Evolutionary conservation across 2,888 invertebrate species (phyloP).

Genomic region (Netelia melanura): DNA sequence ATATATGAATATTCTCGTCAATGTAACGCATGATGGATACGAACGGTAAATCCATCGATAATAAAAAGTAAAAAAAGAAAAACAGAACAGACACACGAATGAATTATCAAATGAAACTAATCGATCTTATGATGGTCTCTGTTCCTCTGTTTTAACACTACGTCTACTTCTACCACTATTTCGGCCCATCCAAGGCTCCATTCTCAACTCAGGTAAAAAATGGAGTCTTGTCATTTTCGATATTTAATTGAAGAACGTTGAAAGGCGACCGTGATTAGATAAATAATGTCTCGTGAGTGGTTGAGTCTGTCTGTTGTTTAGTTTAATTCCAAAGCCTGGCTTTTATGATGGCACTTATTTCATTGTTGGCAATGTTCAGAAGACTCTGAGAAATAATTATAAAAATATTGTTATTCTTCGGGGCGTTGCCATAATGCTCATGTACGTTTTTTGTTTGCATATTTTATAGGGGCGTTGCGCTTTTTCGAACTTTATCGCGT

Average conservation of each 20-base stretch:
- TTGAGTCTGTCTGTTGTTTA: constrained; percentile 82
- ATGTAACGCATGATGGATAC: constrained; percentile 38
- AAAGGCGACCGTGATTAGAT: constrained; percentile 78
- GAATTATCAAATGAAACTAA: constrained; percentile 61
- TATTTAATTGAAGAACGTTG: constrained; percentile 79
- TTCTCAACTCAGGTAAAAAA: constrained; percentile 93
- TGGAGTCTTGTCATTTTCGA: constrained; percentile 87
- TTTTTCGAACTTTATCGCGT: constrained; percentile 37
- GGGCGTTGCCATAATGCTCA: constrained; percentile 33
- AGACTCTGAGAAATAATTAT: background rate
- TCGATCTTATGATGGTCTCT: constrained; percentile 76
- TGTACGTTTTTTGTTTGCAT: constrained; percentile 20
- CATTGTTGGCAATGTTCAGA: constrained; percentile 30
- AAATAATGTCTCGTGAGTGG: constrained; percentile 82
- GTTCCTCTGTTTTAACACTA: constrained; percentile 83
- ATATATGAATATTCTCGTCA: constrained; percentile 60
- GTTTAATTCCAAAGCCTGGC: constrained; percentile 70
- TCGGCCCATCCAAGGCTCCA: constrained; percentile 92
- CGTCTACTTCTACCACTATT: constrained; percentile 85
- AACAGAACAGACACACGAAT: constrained; percentile 52
- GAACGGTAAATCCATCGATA: constrained; percentile 33
- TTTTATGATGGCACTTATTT: constrained; percentile 26
- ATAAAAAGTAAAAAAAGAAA: constrained; percentile 4
- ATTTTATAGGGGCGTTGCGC: constrained; percentile 24
- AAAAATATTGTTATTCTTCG: constrained; percentile 10